Base-by-base conservation (phyloP, 1,140 invertebrate species). In the Caenorhabditis inopinata region DNA sequence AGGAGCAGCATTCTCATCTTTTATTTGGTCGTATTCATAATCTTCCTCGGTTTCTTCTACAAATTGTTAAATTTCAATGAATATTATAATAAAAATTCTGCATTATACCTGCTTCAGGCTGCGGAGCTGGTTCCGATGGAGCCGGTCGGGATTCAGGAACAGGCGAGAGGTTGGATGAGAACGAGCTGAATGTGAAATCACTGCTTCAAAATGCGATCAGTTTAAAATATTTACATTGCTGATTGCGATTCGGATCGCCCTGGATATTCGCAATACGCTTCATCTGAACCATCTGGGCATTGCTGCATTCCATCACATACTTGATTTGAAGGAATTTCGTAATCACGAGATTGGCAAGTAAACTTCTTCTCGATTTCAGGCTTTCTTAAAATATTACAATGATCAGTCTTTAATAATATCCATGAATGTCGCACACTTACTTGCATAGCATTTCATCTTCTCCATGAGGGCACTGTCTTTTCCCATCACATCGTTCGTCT, bases 381-480 rank as follows among this genome's bases (percentile, higher is more conserved):
- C 76, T 81, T 81, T 38, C 74, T 75, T 14, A 74, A 62, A 29
- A 81, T 38, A 76, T 25, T 12, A 76, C 82, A 21, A 83, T 14
- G 38, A 80, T 76, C 74, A 77, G 46, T 11, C 7, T 38, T 7
- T 35, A n/a, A 32, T 45, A 25, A 14, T 76, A 18, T 38, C n/a
- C 21, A 47, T 53, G 21, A 23, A 35, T 23, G n/a, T 12, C 25
- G 14, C 9, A 46, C 11, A 62, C 79, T 48, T 27, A 82, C 83
- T 87, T 87, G 77, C 86, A 87, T 11, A 88, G 76, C 42, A 83
- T 68, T 83, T 87, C 86, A 45, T 87, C 86, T 74, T 87, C 86
- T 35, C 87, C 86, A 47, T 87, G 81, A 16, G 86, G 83, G 49
- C 86, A 87, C 27, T 88, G 81, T 51, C 79, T 29, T 23, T 51